Evolutionary conservation across 2,113 vertebrate species (phyloP), one percentile per base, ranked within the genome.

Genomic region (Ophthalmolycus amberensis): DNA sequence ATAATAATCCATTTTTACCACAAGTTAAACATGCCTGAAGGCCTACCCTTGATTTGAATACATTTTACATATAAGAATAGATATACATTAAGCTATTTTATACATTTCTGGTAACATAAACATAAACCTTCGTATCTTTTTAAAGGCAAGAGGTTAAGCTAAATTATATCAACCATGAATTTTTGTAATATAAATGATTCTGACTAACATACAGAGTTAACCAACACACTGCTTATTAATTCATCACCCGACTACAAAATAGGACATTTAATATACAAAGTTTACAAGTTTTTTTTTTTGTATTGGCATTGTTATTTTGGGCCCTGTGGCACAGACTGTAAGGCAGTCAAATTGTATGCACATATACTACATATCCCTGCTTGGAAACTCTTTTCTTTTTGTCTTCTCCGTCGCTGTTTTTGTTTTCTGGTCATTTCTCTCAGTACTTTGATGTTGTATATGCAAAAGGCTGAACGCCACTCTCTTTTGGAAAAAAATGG

Each of bases 91-190:
- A 90, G 90, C 78, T 90, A 87, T 91, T 90, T 90, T 90, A 89
- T 90, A 94, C 87, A 89, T 87, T 85, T 93, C 83, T 92, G 83
- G 77, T 90, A 92, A 90, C 91, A 89, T 91, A 89, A 91, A 92
- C 88, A 88, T 92, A 91, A 72, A 91, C 82, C 46, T 89, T 88
- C 90, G 69, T 90, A 84, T 90, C 46, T 79, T 85, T 90, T 91
- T 85, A 91, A 93, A 93, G 92, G 91, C 92, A 93, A 88, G 71
- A 92, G 90, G 89, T 91, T 92, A 90, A 85, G 87, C 91, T 93
- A 90, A 93, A 88, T 89, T 37, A 89, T 91, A 86, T 89, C 74
- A 90, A 94, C 77, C 87, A 90, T 90, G 83, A 89, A 90, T 80
- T 90, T 90, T 67, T 83, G 74, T 83, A 81, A 90, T 93, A 89